Percentiles rank a stretch among this genome's conserved stretches.
phyloP scores from a whole-genome alignment of 23 tunicate genomes.

The Trididemnum miniatum region DNA sequence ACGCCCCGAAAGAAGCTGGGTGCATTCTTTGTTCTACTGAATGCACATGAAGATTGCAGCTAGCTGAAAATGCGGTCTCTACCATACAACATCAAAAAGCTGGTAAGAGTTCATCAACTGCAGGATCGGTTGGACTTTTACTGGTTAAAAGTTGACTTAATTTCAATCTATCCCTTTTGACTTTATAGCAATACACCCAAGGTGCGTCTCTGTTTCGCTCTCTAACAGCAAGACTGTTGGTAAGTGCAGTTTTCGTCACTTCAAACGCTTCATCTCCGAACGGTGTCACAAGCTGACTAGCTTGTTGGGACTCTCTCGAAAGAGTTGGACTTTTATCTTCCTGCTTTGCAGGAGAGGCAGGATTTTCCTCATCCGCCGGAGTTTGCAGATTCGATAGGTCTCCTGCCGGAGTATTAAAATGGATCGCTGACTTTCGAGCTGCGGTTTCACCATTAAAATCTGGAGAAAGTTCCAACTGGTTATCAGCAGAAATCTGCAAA shows the following conservation, averaged over 20 bases:
- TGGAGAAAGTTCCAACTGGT: slow-evolving; percentile 65
- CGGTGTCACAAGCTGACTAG: slow-evolving; percentile 18
- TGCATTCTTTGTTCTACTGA: no score
- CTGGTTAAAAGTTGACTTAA: slow-evolving; percentile 27
- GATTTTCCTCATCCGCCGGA: not conserved
- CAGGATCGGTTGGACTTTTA: slow-evolving; percentile 30
- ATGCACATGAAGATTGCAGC: no score
- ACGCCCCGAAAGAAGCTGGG: no score
- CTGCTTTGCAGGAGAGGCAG: not conserved
- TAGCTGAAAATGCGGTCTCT: no score
- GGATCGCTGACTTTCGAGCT: slow-evolving; percentile 17
- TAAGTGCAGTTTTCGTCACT: slow-evolving; percentile 25
- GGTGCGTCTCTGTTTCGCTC: slow-evolving; percentile 59
- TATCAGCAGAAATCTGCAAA: slow-evolving; percentile 49
- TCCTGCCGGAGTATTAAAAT: slow-evolving; percentile 28
- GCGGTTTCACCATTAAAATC: slow-evolving; percentile 32
- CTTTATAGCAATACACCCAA: slow-evolving; percentile 77
- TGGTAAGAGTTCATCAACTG: slow-evolving; percentile 34
- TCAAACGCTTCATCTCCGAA: slow-evolving; percentile 11
- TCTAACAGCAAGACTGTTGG: slow-evolving; percentile 32
- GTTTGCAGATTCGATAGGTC: not conserved
- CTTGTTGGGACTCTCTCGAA: not conserved
- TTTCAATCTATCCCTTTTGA: slow-evolving; percentile 51
- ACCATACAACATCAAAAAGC: slow-evolving; percentile 47
- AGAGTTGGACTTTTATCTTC: not conserved